A percentile compares a stretch with the other conserved stretches of the same genome.
phyloP scores from a whole-genome alignment of 2,113 vertebrate genomes.

The Aphyosemion australe region DNA sequence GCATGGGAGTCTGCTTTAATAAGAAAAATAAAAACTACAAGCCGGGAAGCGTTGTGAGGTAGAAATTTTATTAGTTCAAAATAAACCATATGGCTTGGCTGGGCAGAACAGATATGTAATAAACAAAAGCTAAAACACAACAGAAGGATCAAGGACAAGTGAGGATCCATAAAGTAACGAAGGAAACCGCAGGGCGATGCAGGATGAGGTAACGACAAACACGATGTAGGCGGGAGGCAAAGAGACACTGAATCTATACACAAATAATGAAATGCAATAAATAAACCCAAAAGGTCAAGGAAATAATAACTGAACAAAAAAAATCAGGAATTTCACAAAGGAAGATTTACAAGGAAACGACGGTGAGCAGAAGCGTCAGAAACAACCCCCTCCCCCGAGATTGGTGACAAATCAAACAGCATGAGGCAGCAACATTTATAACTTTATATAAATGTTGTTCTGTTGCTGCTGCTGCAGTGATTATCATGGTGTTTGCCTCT shows the following conservation, averaged over 20 bases:
- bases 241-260: not conserved
- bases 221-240: not conserved
- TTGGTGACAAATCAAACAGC: not conserved
- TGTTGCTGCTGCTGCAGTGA: not conserved
- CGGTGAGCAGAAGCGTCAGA: not conserved
- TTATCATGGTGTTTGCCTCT: not conserved
- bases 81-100: not conserved
- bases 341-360: not conserved
- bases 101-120: too few relatives aligned
- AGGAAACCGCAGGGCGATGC: not conserved
- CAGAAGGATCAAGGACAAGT: not conserved
- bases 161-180: not conserved
- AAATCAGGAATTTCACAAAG: not conserved
- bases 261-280: not conserved
- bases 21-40: not conserved
- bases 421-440: not conserved
- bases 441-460: not conserved
- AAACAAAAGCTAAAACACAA: not conserved
- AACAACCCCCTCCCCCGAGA: not conserved
- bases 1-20: not conserved
- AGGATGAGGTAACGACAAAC: not conserved
- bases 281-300: not conserved
- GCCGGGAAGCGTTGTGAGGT: not conserved
- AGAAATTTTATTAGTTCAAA: not conserved
- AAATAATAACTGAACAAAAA: not conserved